Evolutionary conservation across 2,113 vertebrate species (phyloP), one percentile per base, ranked within the genome.

Genomic region (Lates calcarifer): DNA sequence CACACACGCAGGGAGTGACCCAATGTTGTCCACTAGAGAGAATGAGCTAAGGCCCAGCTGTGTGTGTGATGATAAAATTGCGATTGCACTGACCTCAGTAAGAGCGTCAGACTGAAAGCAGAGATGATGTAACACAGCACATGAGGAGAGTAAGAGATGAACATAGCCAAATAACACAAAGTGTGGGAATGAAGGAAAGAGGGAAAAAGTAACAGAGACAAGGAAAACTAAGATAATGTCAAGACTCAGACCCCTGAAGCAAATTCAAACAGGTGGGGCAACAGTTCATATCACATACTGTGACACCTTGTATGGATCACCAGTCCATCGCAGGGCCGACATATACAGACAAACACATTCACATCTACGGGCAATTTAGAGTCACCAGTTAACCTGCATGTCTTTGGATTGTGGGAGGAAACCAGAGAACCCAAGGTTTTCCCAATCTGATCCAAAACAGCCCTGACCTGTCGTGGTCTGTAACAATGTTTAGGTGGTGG

Each of bases 11-110:
- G 87, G 84, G 84, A 79, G 72, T 70, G 74, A 79, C 74, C 60
- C 73, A 57, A 49, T 72, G 72, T 24, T 1, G 12, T 82, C 67
- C 75, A 73, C 82, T 33, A 69, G 85, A 82, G 83, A 86, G 81
- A 65, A 90, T 88, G 83, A 90, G 81, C 80, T 84, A 11, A 88
- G 84, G 77, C 47, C 74, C 87, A 90, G 87, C 84, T 91, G 86
- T 26, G 61, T 37, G 66, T 68, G 51, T 63, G 84, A 71, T 85
- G 83, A 90, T 79, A 85, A 86, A 83, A 86, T 65, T 78, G 77
- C 6, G 53, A 77, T 72, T 74, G 73, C 74, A 65, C 57, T 85
- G 77, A 85, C 70, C 74, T 87, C 79, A 80, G 78, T 70, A 1
- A 49, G 56, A 64, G 70, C 53, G 57, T 77, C 81, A 89, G 53